These are phyloP conservation scores for Cathartes aura DNA, from an alignment of 2,113 vertebrate species.

Conservation along the genomic window DNA sequence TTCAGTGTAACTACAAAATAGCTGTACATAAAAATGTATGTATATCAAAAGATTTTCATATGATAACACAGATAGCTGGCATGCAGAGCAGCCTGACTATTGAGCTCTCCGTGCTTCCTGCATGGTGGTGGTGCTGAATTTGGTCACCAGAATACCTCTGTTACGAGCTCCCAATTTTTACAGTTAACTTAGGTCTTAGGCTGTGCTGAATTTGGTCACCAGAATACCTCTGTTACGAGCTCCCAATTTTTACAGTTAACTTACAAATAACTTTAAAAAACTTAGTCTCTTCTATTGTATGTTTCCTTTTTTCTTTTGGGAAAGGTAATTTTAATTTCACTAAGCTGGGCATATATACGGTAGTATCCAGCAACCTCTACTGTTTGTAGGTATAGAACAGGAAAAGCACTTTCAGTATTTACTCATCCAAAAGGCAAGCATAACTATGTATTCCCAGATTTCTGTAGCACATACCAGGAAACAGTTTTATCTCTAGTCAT, in stretches of 20 bases:
- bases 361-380: background rate
- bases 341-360: background rate
- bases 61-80: background rate
- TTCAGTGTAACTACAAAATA: background rate
- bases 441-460: background rate
- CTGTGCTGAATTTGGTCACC: background rate
- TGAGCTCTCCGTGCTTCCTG: background rate
- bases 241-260: background rate
- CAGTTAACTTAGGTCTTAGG: background rate
- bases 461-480: constrained; percentile 6
- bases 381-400: background rate
- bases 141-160: background rate
- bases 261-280: background rate
- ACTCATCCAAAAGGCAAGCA: background rate
- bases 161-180: background rate
- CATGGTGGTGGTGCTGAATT: background rate
- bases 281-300: background rate
- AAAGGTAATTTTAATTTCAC: background rate
- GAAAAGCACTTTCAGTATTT: background rate
- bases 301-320: background rate
- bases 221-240: background rate
- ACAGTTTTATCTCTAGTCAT: background rate
- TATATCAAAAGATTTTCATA: background rate
- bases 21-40: background rate
- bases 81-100: background rate